Percentiles rank a stretch among this genome's conserved stretches.
phyloP scores from a whole-genome alignment of 2,888 invertebrate genomes.

The Caenorhabditis angaria region DNA sequence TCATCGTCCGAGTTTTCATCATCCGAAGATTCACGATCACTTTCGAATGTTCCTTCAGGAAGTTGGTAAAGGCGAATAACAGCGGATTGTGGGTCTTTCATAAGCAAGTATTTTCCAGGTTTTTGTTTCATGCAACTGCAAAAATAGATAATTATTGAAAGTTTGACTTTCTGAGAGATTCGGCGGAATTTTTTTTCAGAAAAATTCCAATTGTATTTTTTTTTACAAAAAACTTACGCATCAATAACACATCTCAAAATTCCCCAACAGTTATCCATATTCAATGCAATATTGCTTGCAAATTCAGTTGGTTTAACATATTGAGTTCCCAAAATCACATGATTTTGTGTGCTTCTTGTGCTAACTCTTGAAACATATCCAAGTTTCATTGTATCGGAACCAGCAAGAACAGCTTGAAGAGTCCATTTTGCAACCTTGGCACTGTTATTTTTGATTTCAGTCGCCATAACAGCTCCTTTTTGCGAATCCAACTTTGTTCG shows the following conservation, averaged over 20 bases:
- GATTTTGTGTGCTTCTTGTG: conserved; percentile 89
- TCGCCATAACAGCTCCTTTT: conserved; percentile 95
- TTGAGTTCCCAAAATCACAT: conserved; percentile 79
- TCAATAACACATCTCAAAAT: conserved; percentile 95
- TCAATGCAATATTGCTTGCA: conserved; percentile 96
- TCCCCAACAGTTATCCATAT: conserved; percentile 99
- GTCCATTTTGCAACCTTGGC: conserved; percentile 99
- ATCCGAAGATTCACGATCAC: conserved; percentile 82
- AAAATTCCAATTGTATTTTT: too few species aligned
- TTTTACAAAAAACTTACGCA: conserved; percentile 41
- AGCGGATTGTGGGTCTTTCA: conserved; percentile 76
- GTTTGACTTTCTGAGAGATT: too few species aligned
- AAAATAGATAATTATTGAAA: too few species aligned
- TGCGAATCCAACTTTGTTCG: conserved; percentile 92
- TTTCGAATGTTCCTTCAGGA: conserved; percentile 97
- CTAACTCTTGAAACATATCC: conserved; percentile 97
- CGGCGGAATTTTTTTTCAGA: too few species aligned
- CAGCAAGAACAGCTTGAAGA: conserved; percentile 86
- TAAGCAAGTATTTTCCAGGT: conserved; percentile 66
- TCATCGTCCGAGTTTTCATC: conserved; percentile 81
- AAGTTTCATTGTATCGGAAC: conserved; percentile 96
- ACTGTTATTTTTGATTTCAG: conserved; percentile 97
- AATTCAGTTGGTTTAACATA: conserved; percentile 98
- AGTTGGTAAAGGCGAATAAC: conserved; percentile 96
- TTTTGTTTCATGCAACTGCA: conserved; percentile 64